phyloP scores from a whole-genome alignment of 2,797 vertebrate species.

The Oreonectes daqikongensis region DNA sequence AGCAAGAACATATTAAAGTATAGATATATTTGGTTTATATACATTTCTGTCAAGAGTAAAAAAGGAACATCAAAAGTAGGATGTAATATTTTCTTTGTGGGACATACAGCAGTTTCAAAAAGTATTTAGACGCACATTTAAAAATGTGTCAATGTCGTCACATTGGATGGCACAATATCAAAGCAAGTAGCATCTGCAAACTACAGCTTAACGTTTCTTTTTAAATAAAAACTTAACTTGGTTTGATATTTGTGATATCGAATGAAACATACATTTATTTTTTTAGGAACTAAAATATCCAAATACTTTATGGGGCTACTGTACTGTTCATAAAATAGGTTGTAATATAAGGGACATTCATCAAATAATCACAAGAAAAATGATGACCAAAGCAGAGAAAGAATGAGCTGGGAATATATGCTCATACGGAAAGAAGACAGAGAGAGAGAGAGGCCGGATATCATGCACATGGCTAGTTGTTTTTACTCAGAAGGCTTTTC shows the following conservation, averaged over 20 bases:
- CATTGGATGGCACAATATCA: not conserved
- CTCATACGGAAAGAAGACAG: slow-evolving; percentile 27
- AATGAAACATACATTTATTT: not conserved
- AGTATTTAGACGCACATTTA: not conserved
- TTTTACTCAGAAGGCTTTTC: slow-evolving; percentile 93
- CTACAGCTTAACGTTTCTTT: not conserved
- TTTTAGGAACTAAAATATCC: not conserved
- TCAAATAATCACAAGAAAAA: slow-evolving; percentile 68
- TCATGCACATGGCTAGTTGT: slow-evolving; percentile 78
- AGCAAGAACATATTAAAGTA: slow-evolving; percentile 70
- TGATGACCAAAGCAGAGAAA: slow-evolving; percentile 58
- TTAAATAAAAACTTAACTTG: not conserved
- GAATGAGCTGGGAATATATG: slow-evolving; percentile 26
- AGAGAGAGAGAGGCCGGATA: slow-evolving; percentile 7
- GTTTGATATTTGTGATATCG: not conserved
- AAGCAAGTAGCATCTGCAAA: not conserved
- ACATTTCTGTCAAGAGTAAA: slow-evolving; percentile 74
- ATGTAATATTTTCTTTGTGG: slow-evolving; percentile 62
- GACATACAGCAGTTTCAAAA: slow-evolving; percentile 53
- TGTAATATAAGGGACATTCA: slow-evolving; percentile 73
- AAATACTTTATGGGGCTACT: not conserved
- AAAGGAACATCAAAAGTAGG: slow-evolving; percentile 62
- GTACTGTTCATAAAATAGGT: slow-evolving; percentile 71
- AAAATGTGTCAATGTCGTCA: not conserved
- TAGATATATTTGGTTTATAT: slow-evolving; percentile 69